Evolutionary conservation across 2,888 invertebrate genomes (phyloP).

Genomic region (Hydropsyche betteni): DNA sequence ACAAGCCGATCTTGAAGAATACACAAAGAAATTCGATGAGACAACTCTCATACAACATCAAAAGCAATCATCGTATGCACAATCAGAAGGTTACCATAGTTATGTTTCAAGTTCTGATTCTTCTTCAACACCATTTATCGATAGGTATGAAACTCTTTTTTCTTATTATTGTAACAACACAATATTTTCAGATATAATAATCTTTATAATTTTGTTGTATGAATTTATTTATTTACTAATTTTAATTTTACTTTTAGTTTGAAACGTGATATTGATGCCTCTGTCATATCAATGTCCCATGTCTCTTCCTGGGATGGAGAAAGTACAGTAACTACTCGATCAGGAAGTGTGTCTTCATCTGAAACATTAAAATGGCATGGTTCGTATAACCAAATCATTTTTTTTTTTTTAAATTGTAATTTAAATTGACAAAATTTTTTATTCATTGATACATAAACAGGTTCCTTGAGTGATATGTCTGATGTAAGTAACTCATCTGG

Average conservation of each 20-base stretch:
- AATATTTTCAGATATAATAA: neutral
- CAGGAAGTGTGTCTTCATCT: constrained; percentile 73
- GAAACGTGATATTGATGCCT: constrained; percentile 70
- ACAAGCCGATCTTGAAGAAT: constrained; percentile 76
- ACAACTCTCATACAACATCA: constrained; percentile 69
- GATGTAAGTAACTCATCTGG: constrained; percentile 66
- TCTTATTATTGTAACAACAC: neutral
- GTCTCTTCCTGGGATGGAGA: constrained; percentile 63
- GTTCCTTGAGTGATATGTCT: constrained; percentile 78
- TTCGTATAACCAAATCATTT: constrained; percentile 50
- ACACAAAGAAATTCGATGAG: constrained; percentile 71
- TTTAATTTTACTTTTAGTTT: constrained; percentile 56
- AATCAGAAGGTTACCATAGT: constrained; percentile 82
- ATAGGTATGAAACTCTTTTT: constrained; percentile 61
- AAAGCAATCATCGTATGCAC: constrained; percentile 79
- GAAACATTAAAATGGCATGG: constrained; percentile 83
- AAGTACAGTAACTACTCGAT: constrained; percentile 71
- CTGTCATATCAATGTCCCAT: constrained; percentile 54
- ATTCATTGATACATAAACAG: constrained; percentile 53
- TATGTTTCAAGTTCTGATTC: constrained; percentile 82
- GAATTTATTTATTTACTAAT: neutral
- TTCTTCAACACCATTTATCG: constrained; percentile 78
- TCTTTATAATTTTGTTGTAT: neutral
- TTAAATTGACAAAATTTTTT: too few relatives aligned
- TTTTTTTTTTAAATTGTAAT: neutral